Percentiles rank a stretch among this genome's conserved stretches.
Evolutionary conservation across 2,113 vertebrate species (phyloP).

Genomic region (Ceyx melanurus): DNA sequence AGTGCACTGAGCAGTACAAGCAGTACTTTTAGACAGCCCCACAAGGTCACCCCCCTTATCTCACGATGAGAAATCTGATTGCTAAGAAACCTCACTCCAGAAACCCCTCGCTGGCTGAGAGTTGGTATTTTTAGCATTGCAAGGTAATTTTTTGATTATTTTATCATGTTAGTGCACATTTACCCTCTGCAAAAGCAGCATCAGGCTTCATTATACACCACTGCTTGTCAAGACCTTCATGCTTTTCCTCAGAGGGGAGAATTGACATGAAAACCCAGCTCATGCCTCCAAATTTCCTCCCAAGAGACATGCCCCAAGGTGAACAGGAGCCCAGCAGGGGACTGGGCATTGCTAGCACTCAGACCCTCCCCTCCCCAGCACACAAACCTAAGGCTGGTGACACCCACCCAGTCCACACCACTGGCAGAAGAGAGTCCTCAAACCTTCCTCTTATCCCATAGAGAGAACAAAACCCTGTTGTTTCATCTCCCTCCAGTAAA

Average conservation of each 20-base stretch:
- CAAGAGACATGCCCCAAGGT: background rate
- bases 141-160: background rate
- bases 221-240: background rate
- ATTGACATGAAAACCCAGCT: background rate
- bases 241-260: background rate
- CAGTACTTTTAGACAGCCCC: background rate
- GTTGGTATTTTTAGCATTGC: background rate
- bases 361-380: background rate
- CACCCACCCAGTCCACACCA: background rate
- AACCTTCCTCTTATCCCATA: background rate
- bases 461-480: background rate
- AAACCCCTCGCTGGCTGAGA: background rate
- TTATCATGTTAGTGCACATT: background rate
- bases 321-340: background rate
- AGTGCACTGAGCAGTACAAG: background rate
- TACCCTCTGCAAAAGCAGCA: rapidly evolving
- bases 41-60: background rate
- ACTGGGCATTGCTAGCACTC: rapidly evolving
- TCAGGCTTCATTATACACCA: too few species aligned
- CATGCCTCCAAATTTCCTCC: background rate
- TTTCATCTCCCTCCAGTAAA: background rate
- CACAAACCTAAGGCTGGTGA: rapidly evolving
- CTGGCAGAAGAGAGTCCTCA: background rate
- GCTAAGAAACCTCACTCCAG: background rate
- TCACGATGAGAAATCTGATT: background rate